phyloP scores from a whole-genome alignment of 2,888 invertebrate species.

The Ctena decussata region DNA sequence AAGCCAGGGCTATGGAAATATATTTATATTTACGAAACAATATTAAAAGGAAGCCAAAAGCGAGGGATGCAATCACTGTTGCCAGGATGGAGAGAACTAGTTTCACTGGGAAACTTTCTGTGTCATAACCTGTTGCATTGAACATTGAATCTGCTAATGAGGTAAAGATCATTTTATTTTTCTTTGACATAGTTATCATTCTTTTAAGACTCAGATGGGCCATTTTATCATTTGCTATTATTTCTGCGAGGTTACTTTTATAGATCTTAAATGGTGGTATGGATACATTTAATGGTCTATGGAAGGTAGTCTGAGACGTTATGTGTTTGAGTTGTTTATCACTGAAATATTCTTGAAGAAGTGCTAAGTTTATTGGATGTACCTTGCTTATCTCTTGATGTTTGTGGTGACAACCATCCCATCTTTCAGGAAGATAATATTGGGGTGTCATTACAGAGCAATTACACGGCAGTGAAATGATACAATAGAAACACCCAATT shows the following conservation, averaged over 20 bases:
- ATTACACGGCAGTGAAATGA: conserved; percentile 34
- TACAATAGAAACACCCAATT: conserved; percentile 40
- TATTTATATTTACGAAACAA: background rate
- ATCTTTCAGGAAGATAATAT: conserved; percentile 23
- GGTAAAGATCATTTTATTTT: background rate
- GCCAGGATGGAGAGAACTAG: background rate
- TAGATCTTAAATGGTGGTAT: background rate
- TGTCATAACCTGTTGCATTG: background rate
- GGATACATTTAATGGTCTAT: background rate
- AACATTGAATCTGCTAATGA: background rate
- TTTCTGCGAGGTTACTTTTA: background rate
- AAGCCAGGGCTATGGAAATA: background rate
- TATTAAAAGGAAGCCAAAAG: background rate
- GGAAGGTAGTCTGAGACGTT: background rate
- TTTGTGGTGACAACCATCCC: conserved; percentile 18
- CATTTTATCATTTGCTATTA: background rate
- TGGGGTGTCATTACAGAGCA: conserved; percentile 25
- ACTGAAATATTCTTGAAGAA: background rate
- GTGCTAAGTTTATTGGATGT: background rate
- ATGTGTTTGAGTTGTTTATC: background rate
- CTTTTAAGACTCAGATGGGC: background rate
- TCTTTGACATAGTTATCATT: background rate
- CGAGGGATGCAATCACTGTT: background rate
- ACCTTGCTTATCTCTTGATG: background rate
- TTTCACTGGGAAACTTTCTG: background rate